Percentiles rank a stretch among this genome's conserved stretches.
Evolutionary conservation across 2,113 vertebrate genomes (phyloP).

Genomic region (Dicrurus megarhynchus): DNA sequence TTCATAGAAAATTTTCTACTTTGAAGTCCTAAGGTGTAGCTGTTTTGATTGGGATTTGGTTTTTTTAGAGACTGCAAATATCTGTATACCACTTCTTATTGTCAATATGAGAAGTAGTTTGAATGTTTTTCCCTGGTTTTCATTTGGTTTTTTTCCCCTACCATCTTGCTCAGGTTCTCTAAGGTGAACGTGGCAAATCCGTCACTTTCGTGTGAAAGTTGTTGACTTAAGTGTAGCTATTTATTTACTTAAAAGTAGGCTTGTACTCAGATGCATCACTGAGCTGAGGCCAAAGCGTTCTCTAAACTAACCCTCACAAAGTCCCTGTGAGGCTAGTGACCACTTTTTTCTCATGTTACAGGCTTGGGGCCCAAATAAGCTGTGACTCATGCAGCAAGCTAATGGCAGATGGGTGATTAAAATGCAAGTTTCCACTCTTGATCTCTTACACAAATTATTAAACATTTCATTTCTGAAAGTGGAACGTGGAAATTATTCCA

Average conservation of each 20-base stretch:
- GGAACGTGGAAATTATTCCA: background rate
- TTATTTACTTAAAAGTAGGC: constrained; percentile 4
- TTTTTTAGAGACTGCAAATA: background rate
- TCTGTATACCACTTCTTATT: background rate
- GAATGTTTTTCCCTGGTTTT: background rate
- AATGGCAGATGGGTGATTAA: background rate
- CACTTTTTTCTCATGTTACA: background rate
- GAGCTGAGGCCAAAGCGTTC: background rate
- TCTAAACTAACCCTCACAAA: background rate
- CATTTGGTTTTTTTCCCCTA: background rate
- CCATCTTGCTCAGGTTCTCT: background rate
- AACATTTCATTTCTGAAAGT: background rate
- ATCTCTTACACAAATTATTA: background rate
- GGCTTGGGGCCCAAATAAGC: background rate
- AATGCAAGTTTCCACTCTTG: background rate
- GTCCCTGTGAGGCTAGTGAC: background rate
- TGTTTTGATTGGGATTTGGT: background rate
- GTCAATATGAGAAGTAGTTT: background rate
- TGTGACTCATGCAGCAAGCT: background rate
- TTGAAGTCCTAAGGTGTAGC: background rate
- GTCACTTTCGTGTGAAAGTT: background rate
- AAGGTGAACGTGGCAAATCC: background rate
- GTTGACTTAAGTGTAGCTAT: background rate
- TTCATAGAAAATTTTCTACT: background rate
- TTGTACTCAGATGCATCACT: background rate